Conservation (phyloP, 92 coral and sea anemone species). For the Metridium senile region DNA sequence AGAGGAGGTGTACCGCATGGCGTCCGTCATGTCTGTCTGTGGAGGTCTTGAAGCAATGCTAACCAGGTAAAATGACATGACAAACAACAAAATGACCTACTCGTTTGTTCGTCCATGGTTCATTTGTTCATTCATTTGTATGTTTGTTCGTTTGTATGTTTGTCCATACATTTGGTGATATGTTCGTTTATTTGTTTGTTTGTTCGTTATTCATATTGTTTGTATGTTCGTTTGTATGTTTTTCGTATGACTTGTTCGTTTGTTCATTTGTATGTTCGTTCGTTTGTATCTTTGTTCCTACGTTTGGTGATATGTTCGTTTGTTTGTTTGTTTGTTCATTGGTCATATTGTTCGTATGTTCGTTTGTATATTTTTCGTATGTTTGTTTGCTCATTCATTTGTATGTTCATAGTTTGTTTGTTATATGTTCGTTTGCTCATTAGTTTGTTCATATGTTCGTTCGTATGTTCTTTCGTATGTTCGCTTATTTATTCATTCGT, state of each 20-base stretch:
- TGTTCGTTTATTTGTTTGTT: too few species aligned
- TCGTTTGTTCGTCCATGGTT: neutral
- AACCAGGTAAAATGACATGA: constrained; percentile 77
- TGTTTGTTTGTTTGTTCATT: neutral
- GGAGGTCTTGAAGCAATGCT: constrained; percentile 97
- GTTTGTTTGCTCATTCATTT: neutral
- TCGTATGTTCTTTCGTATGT: too few species aligned
- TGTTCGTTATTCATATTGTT: neutral
- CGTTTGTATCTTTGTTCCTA: neutral
- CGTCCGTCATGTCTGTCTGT: constrained; percentile 89
- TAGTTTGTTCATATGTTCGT: neutral
- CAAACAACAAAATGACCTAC: too few species aligned
- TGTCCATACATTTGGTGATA: neutral
- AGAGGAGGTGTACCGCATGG: constrained; percentile 94
- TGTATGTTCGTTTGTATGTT: neutral
- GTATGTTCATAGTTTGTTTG: neutral
- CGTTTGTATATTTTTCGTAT: neutral
- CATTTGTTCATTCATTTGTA: neutral
- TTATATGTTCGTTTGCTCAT: neutral
- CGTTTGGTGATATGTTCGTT: neutral
- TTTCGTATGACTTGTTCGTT: neutral
- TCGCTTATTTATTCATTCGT: too few species aligned
- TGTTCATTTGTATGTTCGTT: neutral
- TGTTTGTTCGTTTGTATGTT: neutral
- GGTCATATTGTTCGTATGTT: neutral